phyloP scores from a whole-genome alignment of 53 echinoderm and acorn worm genomes.

The Echinarachnius parma region DNA sequence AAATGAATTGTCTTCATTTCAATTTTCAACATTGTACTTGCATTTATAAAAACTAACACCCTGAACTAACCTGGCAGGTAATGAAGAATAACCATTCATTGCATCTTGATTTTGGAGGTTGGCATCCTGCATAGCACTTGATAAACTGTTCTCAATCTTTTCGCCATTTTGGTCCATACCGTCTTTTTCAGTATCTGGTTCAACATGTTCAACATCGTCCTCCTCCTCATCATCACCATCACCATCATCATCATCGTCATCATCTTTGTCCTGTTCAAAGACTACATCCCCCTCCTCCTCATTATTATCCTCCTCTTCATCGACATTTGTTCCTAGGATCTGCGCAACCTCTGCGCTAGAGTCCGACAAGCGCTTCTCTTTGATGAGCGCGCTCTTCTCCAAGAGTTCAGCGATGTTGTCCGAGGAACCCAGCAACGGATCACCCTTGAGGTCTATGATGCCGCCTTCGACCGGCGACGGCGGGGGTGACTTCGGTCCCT shows the following conservation, averaged over 20 bases:
- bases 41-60: too few species aligned
- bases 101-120: not conserved
- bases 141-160: conserved; percentile 6
- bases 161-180: not conserved
- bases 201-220: not conserved
- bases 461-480: conserved; percentile 71
- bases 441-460: conserved; percentile 41
- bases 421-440: conserved; percentile 35
- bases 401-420: conserved; percentile 69
- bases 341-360: conserved; percentile 93
- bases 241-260: conserved; percentile 32
- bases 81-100: too few species aligned
- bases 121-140: not conserved
- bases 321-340: conserved; percentile 56
- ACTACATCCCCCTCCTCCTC: conserved; percentile 28
- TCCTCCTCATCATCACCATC: conserved; percentile 14
- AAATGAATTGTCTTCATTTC: too few species aligned
- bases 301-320: conserved; percentile 35
- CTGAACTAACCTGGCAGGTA: too few species aligned
- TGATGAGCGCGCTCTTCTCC: conserved; percentile 65
- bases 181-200: conserved; percentile 11
- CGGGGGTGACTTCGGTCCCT: conserved; percentile 79
- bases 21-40: too few species aligned
- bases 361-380: conserved; percentile 87
- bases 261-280: too few species aligned